Conservation (phyloP, 2,888 invertebrate species). For the Agonum fuliginosum region DNA sequence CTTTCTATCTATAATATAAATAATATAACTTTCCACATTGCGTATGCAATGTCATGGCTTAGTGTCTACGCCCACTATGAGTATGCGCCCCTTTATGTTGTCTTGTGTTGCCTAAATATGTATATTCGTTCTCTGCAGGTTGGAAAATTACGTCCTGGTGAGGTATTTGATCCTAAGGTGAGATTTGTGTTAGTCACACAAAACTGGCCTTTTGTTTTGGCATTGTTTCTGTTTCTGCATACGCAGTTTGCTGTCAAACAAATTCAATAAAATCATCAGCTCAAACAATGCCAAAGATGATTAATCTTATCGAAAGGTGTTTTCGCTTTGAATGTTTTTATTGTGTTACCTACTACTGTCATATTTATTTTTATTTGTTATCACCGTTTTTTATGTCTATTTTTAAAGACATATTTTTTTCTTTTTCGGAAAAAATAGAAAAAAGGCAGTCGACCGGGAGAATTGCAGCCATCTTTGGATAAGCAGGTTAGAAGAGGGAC, state of each 20-base stretch:
- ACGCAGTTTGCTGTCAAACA: slow-evolving; percentile 19
- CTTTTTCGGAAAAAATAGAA: slow-evolving; percentile 81
- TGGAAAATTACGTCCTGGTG: slow-evolving; percentile 86
- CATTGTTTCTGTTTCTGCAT: slow-evolving; percentile 61
- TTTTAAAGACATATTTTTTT: slow-evolving; percentile 75
- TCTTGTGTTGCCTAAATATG: slow-evolving; percentile 58
- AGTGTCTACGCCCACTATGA: slow-evolving; percentile 36
- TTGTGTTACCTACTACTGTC: slow-evolving; percentile 41
- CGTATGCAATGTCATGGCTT: slow-evolving; percentile 52
- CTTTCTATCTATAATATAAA: slow-evolving; percentile 26
- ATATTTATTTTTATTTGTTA: slow-evolving; percentile 45
- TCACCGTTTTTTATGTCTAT: slow-evolving; percentile 61
- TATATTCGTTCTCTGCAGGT: slow-evolving; percentile 74
- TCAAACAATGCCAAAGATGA: slow-evolving; percentile 58
- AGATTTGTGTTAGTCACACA: slow-evolving; percentile 77
- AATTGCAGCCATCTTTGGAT: slow-evolving; percentile 77
- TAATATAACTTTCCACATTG: slow-evolving; percentile 45
- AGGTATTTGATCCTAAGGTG: slow-evolving; percentile 86
- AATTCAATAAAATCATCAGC: slow-evolving; percentile 28
- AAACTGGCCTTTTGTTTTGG: slow-evolving; percentile 72
- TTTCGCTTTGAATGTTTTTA: slow-evolving; percentile 57
- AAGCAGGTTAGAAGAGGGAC: slow-evolving; percentile 81
- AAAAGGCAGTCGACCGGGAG: slow-evolving; percentile 85
- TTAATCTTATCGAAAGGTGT: slow-evolving; percentile 49
- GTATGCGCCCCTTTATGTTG: slow-evolving; percentile 52